Evolutionary conservation across 2,888 invertebrate genomes (phyloP), one percentile per base, ranked within the genome.

Genomic region (Pinctada fucata): DNA sequence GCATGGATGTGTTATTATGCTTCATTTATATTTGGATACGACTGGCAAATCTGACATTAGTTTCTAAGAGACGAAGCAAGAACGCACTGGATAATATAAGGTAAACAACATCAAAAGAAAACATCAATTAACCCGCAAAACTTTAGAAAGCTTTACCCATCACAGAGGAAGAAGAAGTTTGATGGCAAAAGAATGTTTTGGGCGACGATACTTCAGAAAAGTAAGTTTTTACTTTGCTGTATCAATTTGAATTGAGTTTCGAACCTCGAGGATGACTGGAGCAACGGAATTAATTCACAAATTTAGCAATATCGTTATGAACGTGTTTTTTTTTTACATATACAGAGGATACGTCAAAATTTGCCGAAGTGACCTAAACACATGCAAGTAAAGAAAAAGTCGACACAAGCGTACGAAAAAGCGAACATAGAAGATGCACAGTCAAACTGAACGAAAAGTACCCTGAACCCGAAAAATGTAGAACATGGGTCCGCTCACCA

Each of bases 311-410:
- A 51, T 66, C 3, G 16, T 13, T 31, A 52, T 52, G 16, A 49
- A 5, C 67, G n/a, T 16, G 65, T 3, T 31, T 49, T 1, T 71
- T 47, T 51, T 45, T 75, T 2, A 10, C 10, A 4, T 75, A 79
- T 58, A 75, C 66, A 48, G 79, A 79, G 16, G 79, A 79, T 75
- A 69, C 70, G 45, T 79, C 75, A 8, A 75, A 79, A 71, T 6
- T 31, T 2, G 75, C 66, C 48, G 51, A 75, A 73, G 64, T 66
- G 48, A 75, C 51, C 71, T 3, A 71, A 50, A 63, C 65, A 74
- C n/a, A 58, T 64, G 31, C 45, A 64, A 66, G 3, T 66, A 47
- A 64, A 74, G 13, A 64, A 63, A 70, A 78, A 45, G n/a, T 65
- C 10, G 16, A 45, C 45, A 6, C 31, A 31, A 31, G 31, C 31